A percentile compares a stretch with the other conserved stretches of the same genome.
These are phyloP conservation scores for Tachuris rubrigastra DNA, from an alignment of 2,113 vertebrate species.

Conservation along the genomic window DNA sequence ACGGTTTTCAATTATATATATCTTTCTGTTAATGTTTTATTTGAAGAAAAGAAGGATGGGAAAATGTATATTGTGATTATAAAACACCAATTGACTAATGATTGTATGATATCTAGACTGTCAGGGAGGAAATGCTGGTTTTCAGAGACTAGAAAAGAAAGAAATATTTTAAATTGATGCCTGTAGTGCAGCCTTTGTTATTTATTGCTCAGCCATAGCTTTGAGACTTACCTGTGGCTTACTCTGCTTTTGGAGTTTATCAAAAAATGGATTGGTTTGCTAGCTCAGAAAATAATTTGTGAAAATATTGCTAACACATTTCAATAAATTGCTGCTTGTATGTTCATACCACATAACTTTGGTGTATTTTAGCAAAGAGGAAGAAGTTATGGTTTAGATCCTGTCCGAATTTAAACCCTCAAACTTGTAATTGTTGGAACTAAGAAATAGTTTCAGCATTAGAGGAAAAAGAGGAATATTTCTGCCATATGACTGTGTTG, in stretches of 20 bases:
- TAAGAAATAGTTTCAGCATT: neutral
- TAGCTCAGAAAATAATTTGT: neutral
- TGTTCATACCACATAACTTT: neutral
- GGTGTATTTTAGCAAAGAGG: neutral
- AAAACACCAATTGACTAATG: neutral
- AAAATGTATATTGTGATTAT: neutral
- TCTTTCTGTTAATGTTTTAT: neutral
- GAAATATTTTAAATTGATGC: neutral
- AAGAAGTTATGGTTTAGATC: neutral
- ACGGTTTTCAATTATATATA: neutral
- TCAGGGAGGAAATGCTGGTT: neutral
- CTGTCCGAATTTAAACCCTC: neutral
- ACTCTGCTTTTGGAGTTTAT: neutral
- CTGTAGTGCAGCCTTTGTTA: neutral
- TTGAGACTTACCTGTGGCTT: neutral
- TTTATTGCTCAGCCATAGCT: neutral
- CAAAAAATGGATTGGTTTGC: neutral
- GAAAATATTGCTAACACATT: neutral
- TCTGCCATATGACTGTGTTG: neutral
- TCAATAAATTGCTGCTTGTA: neutral
- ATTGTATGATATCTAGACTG: neutral
- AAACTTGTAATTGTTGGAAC: neutral
- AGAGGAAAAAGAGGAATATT: neutral
- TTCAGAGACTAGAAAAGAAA: neutral
- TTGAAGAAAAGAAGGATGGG: neutral